Conservation (phyloP, 2,888 invertebrate genomes). For the Cephus nigrinus region DNA sequence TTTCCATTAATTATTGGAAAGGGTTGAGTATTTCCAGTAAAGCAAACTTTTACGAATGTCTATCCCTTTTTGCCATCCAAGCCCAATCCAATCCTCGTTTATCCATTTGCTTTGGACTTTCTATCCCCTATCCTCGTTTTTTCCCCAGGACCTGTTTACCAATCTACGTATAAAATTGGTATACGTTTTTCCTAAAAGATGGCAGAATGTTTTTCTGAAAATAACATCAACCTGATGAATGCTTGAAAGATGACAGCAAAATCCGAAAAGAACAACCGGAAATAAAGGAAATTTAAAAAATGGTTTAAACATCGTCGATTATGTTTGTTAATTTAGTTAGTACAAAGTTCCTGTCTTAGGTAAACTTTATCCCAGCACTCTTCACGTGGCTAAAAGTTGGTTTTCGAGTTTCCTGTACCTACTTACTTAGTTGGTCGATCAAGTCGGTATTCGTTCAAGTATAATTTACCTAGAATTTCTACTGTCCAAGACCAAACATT, state of each 20-base stretch:
- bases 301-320: not conserved
- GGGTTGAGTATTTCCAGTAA: not conserved
- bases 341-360: not conserved
- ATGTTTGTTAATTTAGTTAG: not conserved
- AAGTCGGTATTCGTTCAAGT: not conserved
- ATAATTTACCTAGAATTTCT: not conserved
- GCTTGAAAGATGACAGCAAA: not conserved
- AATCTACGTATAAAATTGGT: not conserved
- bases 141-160: not conserved
- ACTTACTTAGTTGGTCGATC: not conserved
- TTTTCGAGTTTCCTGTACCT: not conserved
- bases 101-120: conserved; percentile 22
- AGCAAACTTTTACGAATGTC: not conserved
- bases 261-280: not conserved
- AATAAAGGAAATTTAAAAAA: not conserved
- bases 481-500: not conserved
- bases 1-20: not conserved
- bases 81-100: conserved; percentile 10
- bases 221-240: not conserved
- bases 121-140: conserved; percentile 20
- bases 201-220: not conserved
- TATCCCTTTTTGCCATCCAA: not conserved
- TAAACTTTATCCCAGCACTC: not conserved
- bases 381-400: not conserved
- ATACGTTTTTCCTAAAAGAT: not conserved